Evolutionary conservation across 2,113 vertebrate species (phyloP), one percentile per base, ranked within the genome.

Genomic region (Stigmatopora nigra): DNA sequence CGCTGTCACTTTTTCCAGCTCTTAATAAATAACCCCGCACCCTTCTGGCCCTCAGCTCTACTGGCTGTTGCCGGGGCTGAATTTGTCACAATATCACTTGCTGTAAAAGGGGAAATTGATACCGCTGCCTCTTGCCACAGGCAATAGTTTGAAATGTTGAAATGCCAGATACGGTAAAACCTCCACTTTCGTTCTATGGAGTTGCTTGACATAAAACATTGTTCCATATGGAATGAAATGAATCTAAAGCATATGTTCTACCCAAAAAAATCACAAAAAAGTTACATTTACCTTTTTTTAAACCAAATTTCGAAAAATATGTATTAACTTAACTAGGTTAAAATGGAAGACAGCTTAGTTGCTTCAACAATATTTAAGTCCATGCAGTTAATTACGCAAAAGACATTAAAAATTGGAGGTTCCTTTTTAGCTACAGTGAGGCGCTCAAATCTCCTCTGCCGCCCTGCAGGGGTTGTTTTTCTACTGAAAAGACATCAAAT

Each of bases 41-140:
- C 74, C 88, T 78, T 81, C 76, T 81, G 81, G 79, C 84, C 80
- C 78, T 83, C 73, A 76, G 78, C 78, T 82, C 83, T 82, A 84
- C 87, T 84, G 76, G 88, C 82, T 80, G 67, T 76, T 77, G 76
- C 78, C 83, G 86, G 88, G 91, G 90, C 87, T 19, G 86, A 91
- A 90, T 93, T 89, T 89, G 84, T 92, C 91, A 91, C 93, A 93
- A 92, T 92, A 92, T 90, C 82, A 86, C 82, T 85, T 87, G 74
- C 89, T 84, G 78, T 81, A 91, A 61, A 80, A 84, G 83, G 84
- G 89, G 89, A 90, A 93, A 93, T 92, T 92, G 92, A 92, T 92
- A 87, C 88, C 88, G 90, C 46, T 76, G 84, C 90, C 90, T 47
- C 83, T 76, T 79, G 83, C 85, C 82, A 59, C 38, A 55, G 80